phyloP scores from a whole-genome alignment of 2,113 vertebrate species.

The Poeciliopsis turrubarensis region DNA sequence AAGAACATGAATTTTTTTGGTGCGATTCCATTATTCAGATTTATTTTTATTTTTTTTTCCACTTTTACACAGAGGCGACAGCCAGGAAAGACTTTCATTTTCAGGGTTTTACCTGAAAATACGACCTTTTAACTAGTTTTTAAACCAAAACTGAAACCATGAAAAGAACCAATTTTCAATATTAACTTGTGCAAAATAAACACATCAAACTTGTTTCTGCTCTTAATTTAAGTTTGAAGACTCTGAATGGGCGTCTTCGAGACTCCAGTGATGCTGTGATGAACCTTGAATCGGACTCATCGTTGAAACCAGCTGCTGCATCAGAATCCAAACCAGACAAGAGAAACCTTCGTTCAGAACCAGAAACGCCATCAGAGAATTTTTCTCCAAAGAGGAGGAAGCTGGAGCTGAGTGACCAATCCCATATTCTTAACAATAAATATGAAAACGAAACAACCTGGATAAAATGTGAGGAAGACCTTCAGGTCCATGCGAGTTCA shows the following conservation, averaged over 20 bases:
- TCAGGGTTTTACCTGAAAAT: too few relatives aligned
- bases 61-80: too few relatives aligned
- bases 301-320: background rate
- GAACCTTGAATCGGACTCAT: background rate
- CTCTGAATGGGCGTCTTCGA: background rate
- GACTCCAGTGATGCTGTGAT: background rate
- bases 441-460: background rate
- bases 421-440: background rate
- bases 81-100: too few relatives aligned
- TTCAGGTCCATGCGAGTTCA: background rate
- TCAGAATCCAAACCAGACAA: too few relatives aligned
- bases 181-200: background rate
- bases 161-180: too few relatives aligned
- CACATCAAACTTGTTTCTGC: background rate
- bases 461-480: background rate
- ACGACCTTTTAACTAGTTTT: too few relatives aligned
- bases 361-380: constrained; percentile 17
- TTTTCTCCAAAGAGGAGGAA: constrained; percentile 1
- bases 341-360: background rate
- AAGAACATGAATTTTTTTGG: too few relatives aligned
- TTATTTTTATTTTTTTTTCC: too few relatives aligned
- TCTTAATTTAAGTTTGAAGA: background rate
- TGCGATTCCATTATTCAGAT: too few relatives aligned
- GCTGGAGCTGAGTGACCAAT: constrained; percentile 1
- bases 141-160: too few relatives aligned